Conservation (phyloP, 2,797 vertebrate species). For the Neopelma chrysocephalum region DNA sequence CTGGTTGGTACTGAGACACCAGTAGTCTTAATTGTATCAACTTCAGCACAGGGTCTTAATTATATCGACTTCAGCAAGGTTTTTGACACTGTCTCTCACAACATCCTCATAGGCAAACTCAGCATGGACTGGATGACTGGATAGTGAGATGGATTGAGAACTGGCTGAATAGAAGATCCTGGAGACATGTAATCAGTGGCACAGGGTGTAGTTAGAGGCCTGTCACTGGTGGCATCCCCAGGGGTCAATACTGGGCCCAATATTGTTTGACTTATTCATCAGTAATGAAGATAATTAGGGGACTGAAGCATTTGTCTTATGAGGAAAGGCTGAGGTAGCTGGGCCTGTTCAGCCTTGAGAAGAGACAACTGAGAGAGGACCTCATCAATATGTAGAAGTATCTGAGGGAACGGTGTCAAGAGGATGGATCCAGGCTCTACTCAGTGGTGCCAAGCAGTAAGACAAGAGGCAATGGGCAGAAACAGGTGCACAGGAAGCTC, state of each 20-base stretch:
- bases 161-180: background rate
- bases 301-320: background rate
- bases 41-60: background rate
- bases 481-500: background rate
- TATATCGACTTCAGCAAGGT: background rate
- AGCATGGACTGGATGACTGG: background rate
- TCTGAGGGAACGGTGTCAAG: background rate
- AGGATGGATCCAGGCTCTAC: background rate
- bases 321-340: background rate
- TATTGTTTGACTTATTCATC: background rate
- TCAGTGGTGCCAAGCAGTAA: background rate
- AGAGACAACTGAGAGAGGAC: background rate
- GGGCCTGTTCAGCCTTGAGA: background rate
- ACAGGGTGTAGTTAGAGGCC: background rate
- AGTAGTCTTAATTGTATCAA: background rate
- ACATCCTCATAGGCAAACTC: background rate
- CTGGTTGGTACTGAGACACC: background rate
- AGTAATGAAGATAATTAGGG: background rate
- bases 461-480: background rate
- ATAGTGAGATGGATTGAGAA: background rate
- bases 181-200: rapidly evolving
- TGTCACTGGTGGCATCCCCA: background rate
- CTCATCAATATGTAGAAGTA: background rate
- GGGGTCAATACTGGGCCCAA: background rate
- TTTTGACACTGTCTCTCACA: background rate